phyloP scores from a whole-genome alignment of 1,140 invertebrate species.

The Lamellibrachia luymesi region DNA sequence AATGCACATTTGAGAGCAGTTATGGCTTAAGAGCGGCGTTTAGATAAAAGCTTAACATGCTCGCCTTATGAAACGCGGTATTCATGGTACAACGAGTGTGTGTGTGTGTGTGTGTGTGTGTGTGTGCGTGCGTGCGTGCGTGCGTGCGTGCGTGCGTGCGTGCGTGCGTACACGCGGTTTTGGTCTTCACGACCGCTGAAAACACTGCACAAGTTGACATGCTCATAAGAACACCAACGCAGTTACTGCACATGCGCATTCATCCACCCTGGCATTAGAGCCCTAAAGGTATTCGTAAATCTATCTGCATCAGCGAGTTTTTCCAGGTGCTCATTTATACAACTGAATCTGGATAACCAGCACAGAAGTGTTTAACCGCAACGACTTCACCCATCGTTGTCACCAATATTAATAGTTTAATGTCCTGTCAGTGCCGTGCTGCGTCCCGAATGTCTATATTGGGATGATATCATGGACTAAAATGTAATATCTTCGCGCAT shows the following conservation, averaged over 20 bases:
- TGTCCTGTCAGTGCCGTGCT: too few relatives aligned
- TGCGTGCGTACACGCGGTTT: background rate
- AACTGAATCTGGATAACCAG: background rate
- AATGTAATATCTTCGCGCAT: background rate
- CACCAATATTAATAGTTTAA: too few relatives aligned
- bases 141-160: background rate
- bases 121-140: slow-evolving; percentile 1
- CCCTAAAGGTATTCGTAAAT: background rate
- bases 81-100: background rate
- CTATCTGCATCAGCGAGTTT: background rate
- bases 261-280: background rate
- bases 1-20: background rate
- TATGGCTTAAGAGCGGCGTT: background rate
- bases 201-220: background rate
- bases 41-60: background rate
- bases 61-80: too few relatives aligned
- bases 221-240: background rate
- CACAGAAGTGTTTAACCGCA: background rate
- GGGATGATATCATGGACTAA: background rate
- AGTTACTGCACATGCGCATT: background rate
- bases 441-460: background rate
- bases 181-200: background rate
- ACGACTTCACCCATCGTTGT: too few relatives aligned
- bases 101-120: background rate
- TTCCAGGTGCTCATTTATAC: background rate